Base-by-base conservation (phyloP, 2,888 invertebrate species). In the Oscheius sp. region DNA sequence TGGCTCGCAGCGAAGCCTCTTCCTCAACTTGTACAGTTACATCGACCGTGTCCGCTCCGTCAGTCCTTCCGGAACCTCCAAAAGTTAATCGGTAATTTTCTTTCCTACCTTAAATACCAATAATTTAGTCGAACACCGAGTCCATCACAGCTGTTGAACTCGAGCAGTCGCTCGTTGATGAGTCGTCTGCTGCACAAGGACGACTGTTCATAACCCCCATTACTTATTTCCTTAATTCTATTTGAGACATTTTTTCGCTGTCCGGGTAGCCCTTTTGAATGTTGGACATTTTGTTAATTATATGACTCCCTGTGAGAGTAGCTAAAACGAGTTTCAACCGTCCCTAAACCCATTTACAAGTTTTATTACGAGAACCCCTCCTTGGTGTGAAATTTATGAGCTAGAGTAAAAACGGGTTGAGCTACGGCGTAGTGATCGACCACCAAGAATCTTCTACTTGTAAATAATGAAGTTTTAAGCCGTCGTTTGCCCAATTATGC, bases 131-230 rank as follows among this genome's bases (percentile, higher is more conserved):
- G 74, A 2, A 66, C 74, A 13, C 74, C 74, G 10, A 74, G 74
- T 33, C 74, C 74, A 11, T 37, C 68, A 11, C 50, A n/a, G 10
- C 37, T 32, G 1, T 10, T 57, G 50, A 48, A 32, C 21, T 47
- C 74, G 29, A 53, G 48, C 33, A 66, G 74, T 29, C 66, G 74
- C n/a, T 74, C 74, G 33, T 57, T 74, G 4, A 74, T 74, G 68
- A 74, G 48, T 33, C 66, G 74, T 7, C 58, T 74, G 7, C 74
- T 74, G 32, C 66, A 74, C 35, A 74, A 74, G 59, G 74, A 74
- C 21, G 73, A 63, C 37, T 73, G 63, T 48, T 42, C 35, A 47
- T 74, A 51, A 74, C 13, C 1, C 60, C 29, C 35, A 21, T 21
- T 59, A 13, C 29, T 65, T 65, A 62, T 62, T n/a, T 62, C 32